Base-by-base conservation (phyloP, 37 sponge, comb jelly and placozoan species). In the Axinella damicornis region DNA sequence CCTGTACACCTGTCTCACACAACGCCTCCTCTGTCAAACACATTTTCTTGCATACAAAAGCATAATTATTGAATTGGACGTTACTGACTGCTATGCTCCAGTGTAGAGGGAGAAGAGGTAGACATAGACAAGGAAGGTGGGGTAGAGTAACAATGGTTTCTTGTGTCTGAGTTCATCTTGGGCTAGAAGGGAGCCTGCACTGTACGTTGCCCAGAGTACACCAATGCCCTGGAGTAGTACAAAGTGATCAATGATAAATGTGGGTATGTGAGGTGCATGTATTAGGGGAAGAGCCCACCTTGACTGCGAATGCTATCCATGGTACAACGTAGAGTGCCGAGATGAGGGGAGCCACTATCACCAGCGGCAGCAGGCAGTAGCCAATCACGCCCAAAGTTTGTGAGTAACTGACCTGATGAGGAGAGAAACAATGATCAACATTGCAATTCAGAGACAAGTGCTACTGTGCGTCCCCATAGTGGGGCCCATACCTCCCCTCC, bases 401-500 rank as follows among this genome's bases (percentile, higher is more conserved):
- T n/a, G 92, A 84, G 57, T 86, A 96, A 5, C 78, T 69, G 12
- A 96, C 97, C 97, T 96, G 64, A 0, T 46, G 15, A 30, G 2
- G 25, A 24, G 58, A 0, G 28, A 57, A 36, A n/a, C n/a, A n/a
- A n/a, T n/a, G n/a, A n/a, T n/a, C n/a, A n/a, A n/a, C n/a, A n/a
- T n/a, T n/a, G n/a, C n/a, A n/a, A n/a, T n/a, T n/a, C n/a, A n/a
- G n/a, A n/a, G n/a, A n/a, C n/a, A n/a, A n/a, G n/a, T n/a, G n/a
- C n/a, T n/a, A n/a, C n/a, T n/a, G n/a, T n/a, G n/a, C n/a, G n/a
- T n/a, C n/a, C n/a, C n/a, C n/a, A n/a, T n/a, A n/a, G n/a, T n/a
- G n/a, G n/a, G n/a, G n/a, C n/a, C n/a, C n/a, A 12, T 66, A 93
- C 97, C 86, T 93, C 94, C 85, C 94, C 97, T 80, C 97, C 97